These are phyloP conservation scores for Euzophera pinguis DNA, from an alignment of 2,888 invertebrate genomes.

Conservation along the genomic window DNA sequence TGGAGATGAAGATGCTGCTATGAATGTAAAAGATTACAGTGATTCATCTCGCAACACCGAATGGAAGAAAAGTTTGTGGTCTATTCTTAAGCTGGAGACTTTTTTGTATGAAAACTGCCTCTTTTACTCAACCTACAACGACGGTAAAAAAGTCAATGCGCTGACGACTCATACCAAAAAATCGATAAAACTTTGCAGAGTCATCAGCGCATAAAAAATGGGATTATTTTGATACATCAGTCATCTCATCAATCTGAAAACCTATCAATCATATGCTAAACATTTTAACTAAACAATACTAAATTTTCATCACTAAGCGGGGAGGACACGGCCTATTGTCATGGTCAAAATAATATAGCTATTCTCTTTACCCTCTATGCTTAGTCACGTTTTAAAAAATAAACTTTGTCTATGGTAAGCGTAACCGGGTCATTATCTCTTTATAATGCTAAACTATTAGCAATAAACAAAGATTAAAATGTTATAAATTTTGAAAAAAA, in stretches of 20 bases:
- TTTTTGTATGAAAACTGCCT: too few relatives aligned
- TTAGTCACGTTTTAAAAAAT: conserved; percentile 19
- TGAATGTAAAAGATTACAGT: too few relatives aligned
- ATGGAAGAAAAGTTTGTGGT: too few relatives aligned
- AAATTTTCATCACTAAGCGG: conserved; percentile 1
- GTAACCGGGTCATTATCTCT: conserved; percentile 42
- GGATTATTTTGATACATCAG: conserved; percentile 5
- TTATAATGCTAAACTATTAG: conserved; percentile 36
- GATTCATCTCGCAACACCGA: too few relatives aligned
- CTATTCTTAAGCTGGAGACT: too few relatives aligned
- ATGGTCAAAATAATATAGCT: conserved; percentile 12
- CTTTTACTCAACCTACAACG: too few relatives aligned
- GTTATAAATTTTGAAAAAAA: conserved; percentile 27
- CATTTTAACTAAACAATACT: background rate
- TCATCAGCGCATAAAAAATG: conserved; percentile 7
- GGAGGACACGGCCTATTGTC: conserved; percentile 17
- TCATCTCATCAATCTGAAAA: background rate
- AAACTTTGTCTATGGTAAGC: conserved; percentile 16
- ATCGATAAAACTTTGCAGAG: background rate
- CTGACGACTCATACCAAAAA: too few relatives aligned
- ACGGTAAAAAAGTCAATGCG: too few relatives aligned
- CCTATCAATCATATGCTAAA: conserved; percentile 3
- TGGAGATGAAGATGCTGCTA: too few relatives aligned
- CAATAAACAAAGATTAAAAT: conserved; percentile 66
- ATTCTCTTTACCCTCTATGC: conserved; percentile 17